Evolutionary conservation across 2,888 invertebrate genomes (phyloP).

Genomic region (Brenthis ino): DNA sequence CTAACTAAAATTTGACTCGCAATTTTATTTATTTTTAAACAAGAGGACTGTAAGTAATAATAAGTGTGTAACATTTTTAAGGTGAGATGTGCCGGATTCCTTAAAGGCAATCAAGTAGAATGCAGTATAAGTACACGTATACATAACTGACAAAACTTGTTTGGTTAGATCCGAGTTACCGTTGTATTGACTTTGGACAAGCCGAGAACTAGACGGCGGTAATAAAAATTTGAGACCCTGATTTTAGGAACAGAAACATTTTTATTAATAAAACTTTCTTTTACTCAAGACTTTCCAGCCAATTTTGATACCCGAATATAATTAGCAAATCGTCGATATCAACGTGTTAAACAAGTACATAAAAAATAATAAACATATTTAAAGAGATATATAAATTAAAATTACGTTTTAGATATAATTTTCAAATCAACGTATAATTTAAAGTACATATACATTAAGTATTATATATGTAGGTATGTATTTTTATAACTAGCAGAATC

Average conservation of each 20-base stretch:
- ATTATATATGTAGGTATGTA: too few relatives aligned
- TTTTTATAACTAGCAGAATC: too few relatives aligned
- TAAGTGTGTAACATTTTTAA: neutral
- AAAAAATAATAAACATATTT: too few relatives aligned
- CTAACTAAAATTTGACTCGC: too few relatives aligned
- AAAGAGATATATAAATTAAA: too few relatives aligned
- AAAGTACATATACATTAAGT: too few relatives aligned
- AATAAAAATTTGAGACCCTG: slow-evolving; percentile 9
- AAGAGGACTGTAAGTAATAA: neutral
- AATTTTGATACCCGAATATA: too few relatives aligned
- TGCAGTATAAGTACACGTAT: slow-evolving; percentile 58
- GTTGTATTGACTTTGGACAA: slow-evolving; percentile 60
- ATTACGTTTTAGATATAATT: too few relatives aligned
- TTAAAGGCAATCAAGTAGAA: slow-evolving; percentile 56
- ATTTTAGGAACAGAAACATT: neutral
- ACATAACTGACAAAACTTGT: slow-evolving; percentile 59
- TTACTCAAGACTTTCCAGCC: too few relatives aligned
- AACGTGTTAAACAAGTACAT: too few relatives aligned
- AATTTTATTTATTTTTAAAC: neutral
- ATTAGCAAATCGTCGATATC: too few relatives aligned
- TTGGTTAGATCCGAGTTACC: slow-evolving; percentile 51
- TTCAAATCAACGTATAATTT: too few relatives aligned
- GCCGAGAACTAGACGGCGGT: slow-evolving; percentile 30
- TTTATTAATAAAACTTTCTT: neutral
- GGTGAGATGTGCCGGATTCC: slow-evolving; percentile 51